Conservation (phyloP, 2,113 vertebrate species). For the Callipepla squamata region DNA sequence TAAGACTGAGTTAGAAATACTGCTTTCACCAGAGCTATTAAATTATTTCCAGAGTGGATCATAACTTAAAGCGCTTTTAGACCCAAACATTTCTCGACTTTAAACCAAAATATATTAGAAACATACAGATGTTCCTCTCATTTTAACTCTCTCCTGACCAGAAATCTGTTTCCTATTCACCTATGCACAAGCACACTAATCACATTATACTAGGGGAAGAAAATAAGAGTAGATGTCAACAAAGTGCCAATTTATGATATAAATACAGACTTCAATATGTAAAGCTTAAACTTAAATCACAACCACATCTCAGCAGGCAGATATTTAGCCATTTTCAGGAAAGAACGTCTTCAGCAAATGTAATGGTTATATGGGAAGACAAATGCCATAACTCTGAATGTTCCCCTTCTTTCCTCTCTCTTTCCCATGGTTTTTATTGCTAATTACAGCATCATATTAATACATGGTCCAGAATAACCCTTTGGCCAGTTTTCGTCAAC, state of each 20-base stretch:
- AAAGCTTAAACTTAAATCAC: not conserved
- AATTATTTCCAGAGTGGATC: not conserved
- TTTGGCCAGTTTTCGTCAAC: not conserved
- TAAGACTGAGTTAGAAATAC: not conserved
- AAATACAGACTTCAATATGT: not conserved
- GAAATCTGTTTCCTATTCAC: not conserved
- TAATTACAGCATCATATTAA: too few relatives aligned
- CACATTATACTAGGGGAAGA: not conserved
- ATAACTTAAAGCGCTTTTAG: not conserved
- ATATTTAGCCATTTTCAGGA: not conserved
- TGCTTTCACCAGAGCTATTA: not conserved
- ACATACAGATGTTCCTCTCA: not conserved
- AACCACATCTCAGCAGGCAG: not conserved
- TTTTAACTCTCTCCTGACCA: not conserved
- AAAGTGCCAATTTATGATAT: not conserved
- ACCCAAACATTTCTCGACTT: not conserved
- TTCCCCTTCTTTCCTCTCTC: not conserved
- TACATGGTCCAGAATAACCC: not conserved
- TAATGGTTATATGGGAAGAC: not conserved
- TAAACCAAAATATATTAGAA: not conserved
- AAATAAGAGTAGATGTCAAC: not conserved
- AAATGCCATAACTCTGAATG: rapidly evolving
- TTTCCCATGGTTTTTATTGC: not conserved
- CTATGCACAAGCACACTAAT: not conserved
- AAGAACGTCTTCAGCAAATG: not conserved